These are phyloP conservation scores for Drosophila parabipectinata DNA, from an alignment of 1,140 invertebrate species.

Conservation along the genomic window DNA sequence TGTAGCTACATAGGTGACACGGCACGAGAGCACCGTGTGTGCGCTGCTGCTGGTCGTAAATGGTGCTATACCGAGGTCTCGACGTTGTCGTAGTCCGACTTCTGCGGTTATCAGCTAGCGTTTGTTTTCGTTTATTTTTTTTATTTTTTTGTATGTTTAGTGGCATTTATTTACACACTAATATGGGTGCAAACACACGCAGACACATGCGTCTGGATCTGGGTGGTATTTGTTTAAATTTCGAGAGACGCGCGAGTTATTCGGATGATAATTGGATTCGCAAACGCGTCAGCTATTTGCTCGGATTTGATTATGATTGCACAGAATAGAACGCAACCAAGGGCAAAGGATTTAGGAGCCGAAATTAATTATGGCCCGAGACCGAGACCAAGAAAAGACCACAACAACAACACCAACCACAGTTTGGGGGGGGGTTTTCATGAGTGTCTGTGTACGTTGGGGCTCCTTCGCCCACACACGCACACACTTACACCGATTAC, in stretches of 20 bases:
- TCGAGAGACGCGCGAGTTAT: slow-evolving; percentile 47
- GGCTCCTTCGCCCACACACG: slow-evolving; percentile 63
- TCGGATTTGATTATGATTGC: slow-evolving; percentile 43
- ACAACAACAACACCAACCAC: slow-evolving; percentile 29
- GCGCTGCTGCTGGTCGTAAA: slow-evolving; percentile 33
- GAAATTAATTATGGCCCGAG: slow-evolving; percentile 35
- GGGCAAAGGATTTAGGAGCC: slow-evolving; percentile 58
- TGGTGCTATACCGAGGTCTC: slow-evolving; percentile 33
- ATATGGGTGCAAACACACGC: slow-evolving; percentile 16
- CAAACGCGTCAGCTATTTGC: slow-evolving; percentile 48
- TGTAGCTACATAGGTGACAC: background rate
- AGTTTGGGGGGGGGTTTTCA: slow-evolving; percentile 11
- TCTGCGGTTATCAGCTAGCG: slow-evolving; percentile 70
- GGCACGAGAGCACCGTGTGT: slow-evolving; percentile 2
- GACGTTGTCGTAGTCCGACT: slow-evolving; percentile 72
- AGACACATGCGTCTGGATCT: background rate
- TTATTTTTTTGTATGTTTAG: slow-evolving; percentile 55
- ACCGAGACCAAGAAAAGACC: background rate
- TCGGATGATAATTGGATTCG: slow-evolving; percentile 69
- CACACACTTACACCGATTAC: slow-evolving; percentile 29
- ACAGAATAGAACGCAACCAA: slow-evolving; percentile 17
- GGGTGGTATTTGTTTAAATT: slow-evolving; percentile 12
- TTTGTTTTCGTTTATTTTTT: slow-evolving; percentile 68
- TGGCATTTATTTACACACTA: slow-evolving; percentile 66
- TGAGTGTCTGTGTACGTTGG: slow-evolving; percentile 22